Percentiles rank a stretch among this genome's conserved stretches.
These are phyloP conservation scores for Meloidogyne hapla DNA, from an alignment of 1,140 invertebrate genomes.

Conservation along the genomic window DNA sequence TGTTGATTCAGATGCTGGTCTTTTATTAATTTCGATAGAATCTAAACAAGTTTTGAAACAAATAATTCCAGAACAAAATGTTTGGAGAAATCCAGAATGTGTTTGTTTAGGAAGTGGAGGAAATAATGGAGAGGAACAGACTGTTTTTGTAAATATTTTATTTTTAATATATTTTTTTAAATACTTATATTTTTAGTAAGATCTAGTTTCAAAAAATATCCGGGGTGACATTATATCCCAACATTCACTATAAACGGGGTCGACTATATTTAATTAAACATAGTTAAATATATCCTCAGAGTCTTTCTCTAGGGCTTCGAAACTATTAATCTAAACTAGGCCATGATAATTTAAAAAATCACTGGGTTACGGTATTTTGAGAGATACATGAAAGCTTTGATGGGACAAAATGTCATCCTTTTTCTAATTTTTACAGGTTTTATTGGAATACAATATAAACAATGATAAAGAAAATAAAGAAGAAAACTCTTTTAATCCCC, in stretches of 20 bases:
- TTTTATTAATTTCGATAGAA: slow-evolving; percentile 34
- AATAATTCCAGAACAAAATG: slow-evolving; percentile 23
- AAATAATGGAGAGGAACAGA: not conserved
- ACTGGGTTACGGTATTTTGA: not conserved
- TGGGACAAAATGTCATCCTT: too few relatives aligned
- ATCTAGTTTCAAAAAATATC: too few relatives aligned
- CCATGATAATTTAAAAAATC: not conserved
- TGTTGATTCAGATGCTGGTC: slow-evolving; percentile 30
- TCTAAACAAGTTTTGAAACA: slow-evolving; percentile 37
- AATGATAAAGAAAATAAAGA: not conserved
- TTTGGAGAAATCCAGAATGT: slow-evolving; percentile 36
- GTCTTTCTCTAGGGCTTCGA: too few relatives aligned
- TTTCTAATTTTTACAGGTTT: not conserved
- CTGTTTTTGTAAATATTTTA: not conserved
- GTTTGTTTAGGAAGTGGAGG: slow-evolving; percentile 20
- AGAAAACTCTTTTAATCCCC: not conserved
- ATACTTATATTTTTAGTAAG: too few relatives aligned
- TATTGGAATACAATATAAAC: not conserved
- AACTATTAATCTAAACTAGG: too few relatives aligned
- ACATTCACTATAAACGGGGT: too few relatives aligned
- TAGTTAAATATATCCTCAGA: too few relatives aligned
- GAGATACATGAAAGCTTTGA: not conserved
- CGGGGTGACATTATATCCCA: too few relatives aligned
- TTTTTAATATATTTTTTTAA: slow-evolving; percentile 8
- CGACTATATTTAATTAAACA: too few relatives aligned